These are phyloP conservation scores for Spisula subtruncata DNA, from an alignment of 2,888 invertebrate genomes.

Conservation along the genomic window DNA sequence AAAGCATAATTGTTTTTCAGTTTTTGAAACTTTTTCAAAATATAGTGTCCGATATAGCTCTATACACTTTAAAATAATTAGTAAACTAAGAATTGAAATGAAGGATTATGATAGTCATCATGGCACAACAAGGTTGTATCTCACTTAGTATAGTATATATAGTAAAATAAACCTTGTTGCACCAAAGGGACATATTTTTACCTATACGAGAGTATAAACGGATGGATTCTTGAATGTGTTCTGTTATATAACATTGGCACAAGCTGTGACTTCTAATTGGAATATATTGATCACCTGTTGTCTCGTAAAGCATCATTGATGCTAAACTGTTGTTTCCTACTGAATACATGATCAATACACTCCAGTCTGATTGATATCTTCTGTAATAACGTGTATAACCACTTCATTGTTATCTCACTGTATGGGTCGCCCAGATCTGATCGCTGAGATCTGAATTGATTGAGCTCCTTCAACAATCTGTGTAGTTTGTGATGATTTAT, in stretches of 20 bases:
- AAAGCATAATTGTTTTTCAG: too few relatives aligned
- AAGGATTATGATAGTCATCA: neutral
- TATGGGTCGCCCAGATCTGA: neutral
- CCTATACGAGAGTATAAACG: too few relatives aligned
- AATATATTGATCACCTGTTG: slow-evolving; percentile 5
- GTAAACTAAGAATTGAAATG: too few relatives aligned
- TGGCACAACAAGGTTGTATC: too few relatives aligned
- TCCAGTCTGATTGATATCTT: neutral
- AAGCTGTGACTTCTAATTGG: neutral
- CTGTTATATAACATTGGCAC: slow-evolving; percentile 13
- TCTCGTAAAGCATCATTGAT: neutral
- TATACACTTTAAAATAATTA: too few relatives aligned
- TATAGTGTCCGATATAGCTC: too few relatives aligned
- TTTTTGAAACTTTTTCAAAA: too few relatives aligned
- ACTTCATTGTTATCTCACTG: neutral
- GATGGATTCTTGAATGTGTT: neutral
- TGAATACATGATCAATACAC: neutral
- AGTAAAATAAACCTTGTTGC: too few relatives aligned
- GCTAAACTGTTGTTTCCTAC: neutral
- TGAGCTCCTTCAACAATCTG: neutral
- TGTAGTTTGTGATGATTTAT: neutral
- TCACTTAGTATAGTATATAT: too few relatives aligned
- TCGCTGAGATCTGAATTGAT: too few relatives aligned
- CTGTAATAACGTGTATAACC: neutral
- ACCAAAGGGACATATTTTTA: too few relatives aligned